Base-by-base conservation (phyloP, 53 echinoderm and acorn worm species). In the Hippasteria phrygiana region DNA sequence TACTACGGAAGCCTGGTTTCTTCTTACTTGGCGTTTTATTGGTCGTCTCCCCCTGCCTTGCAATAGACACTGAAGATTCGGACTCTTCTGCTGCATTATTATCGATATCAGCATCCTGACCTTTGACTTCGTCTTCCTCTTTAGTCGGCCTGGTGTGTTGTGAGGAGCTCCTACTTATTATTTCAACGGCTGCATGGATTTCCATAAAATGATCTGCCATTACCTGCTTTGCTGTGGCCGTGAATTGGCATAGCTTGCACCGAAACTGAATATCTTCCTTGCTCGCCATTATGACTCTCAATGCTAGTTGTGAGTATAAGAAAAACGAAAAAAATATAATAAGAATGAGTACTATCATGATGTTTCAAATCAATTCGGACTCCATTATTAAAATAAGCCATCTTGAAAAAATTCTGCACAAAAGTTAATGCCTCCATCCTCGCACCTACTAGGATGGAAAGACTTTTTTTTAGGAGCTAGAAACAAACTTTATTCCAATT, bases 141-240 rank as follows among this genome's bases (percentile, higher is more conserved):
- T 62, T 42, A 11, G 26, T 70, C 1, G 55, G 79, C 55, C 12
- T 38, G 4, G 53, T 26, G 18, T 22, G 14, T 24, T 51, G 16
- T 20, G 55, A 6, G 34, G 8, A 1, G 6, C 18, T 47, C 1
- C 70, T 29, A 46, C 77, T 55, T 4, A 91, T 51, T 8, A 91
- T 67, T 55, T 97, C 95, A 36, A 97, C 91, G 42, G 95, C 93
- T 1, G 91, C 92, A 46, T 97, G 97, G 35, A 92, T 73, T 13
- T 62, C 90, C 53, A 97, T 86, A 88, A 97, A 97, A 67, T 97
- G 97, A 45, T 93, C 90, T 5, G 97, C 97, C 54, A 97, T 97
- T 18, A 95, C 90, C 31, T 83, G 62, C 74, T 97, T 97, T 34
- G 89, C 83, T 28, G 55, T 42, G 38, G 95, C 92, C 13, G 88